Base-by-base conservation (phyloP, 2,888 invertebrate genomes). In the Oconnorella tubifera region DNA sequence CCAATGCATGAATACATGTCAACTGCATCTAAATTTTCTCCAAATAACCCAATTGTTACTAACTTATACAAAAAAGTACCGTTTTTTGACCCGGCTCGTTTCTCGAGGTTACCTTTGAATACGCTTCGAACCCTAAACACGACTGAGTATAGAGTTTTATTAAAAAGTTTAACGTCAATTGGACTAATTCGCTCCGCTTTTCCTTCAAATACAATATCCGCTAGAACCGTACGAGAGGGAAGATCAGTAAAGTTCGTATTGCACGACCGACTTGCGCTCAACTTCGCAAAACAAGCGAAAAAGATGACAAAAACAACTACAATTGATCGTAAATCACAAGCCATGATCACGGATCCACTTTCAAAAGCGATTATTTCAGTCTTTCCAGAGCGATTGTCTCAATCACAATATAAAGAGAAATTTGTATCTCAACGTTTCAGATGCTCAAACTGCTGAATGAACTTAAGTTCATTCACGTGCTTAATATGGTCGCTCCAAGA, bases 131-230 rank as follows among this genome's bases (percentile, higher is more conserved):
- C 60, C 25, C 51, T 50, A 51, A 60, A 60, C 29, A 29, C 33
- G 60, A 60, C 29, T 23, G 28, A 49, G 28, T 50, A 50, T 14
- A 25, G 6, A 25, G 25, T 6, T n/a, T n/a, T n/a, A n/a, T n/a
- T n/a, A n/a, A n/a, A n/a, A n/a, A n/a, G n/a, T n/a, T n/a, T n/a
- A n/a, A n/a, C n/a, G n/a, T n/a, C n/a, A n/a, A n/a, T n/a, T n/a
- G n/a, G n/a, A 19, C 40, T 40, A 51, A 51, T 25, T 6, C 25
- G 10, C 4, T 19, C 53, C 29, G 60, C 28, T 25, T 25, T 27
- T 4, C 60, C 60, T 28, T 60, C 50, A 29, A 60, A 60, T n/a
- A 60, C 60, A 29, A 32, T 48, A n/a, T 29, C 28, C 25, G 60
- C 48, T 19, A 60, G 28, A 14, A 60, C 51, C 14, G 60, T 60